Conservation (phyloP, 2,797 vertebrate genomes). For the Melanotaenia nigrans region DNA sequence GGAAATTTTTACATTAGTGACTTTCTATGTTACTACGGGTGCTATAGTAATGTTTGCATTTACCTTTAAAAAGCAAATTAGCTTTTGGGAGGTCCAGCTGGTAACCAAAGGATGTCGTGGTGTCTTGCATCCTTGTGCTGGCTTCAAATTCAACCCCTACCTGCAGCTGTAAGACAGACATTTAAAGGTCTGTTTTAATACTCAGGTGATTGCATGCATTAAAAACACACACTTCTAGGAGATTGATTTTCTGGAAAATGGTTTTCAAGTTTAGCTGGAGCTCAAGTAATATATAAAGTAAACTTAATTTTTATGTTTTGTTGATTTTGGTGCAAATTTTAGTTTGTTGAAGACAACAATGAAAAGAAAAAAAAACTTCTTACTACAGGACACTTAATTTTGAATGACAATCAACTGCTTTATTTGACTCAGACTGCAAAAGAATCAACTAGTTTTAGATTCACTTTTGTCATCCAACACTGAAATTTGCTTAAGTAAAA, state of each 20-base stretch:
- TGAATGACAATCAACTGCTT: no score
- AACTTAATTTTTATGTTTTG: background rate
- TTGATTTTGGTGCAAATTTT: no score
- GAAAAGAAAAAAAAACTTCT: no score
- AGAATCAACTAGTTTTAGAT: no score
- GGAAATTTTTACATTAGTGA: background rate
- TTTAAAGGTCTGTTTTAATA: background rate
- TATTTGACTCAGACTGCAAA: no score
- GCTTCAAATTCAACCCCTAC: constrained; percentile 93
- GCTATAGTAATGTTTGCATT: background rate
- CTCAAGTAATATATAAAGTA: background rate
- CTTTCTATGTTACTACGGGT: background rate
- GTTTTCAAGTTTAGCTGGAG: no score
- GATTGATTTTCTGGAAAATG: no score
- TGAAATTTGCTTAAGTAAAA: no score
- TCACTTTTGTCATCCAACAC: no score
- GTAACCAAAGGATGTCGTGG: constrained; percentile 89
- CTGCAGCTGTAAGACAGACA: constrained; percentile 82
- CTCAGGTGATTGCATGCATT: background rate
- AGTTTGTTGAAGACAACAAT: no score
- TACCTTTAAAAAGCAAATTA: constrained; percentile 94
- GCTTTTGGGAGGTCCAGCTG: constrained; percentile 92
- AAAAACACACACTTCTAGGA: no score
- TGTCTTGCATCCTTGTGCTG: constrained; percentile 90
- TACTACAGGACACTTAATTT: no score